Evolutionary conservation across 2,113 vertebrate genomes (phyloP).

Genomic region (Paedocypris sp.): DNA sequence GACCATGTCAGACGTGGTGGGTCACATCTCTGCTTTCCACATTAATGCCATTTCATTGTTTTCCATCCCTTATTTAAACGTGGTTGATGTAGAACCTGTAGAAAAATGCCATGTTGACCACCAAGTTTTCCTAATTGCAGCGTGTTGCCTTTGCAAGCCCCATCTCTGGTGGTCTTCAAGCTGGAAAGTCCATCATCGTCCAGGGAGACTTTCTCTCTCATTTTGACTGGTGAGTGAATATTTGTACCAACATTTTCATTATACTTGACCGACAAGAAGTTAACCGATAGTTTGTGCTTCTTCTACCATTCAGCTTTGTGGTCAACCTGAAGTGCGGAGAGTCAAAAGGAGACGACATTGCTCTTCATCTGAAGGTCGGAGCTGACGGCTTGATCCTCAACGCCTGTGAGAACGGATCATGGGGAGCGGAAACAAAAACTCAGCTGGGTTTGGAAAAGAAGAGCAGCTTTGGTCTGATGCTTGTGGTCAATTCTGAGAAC

Average conservation of each 20-base stretch:
- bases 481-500: neutral
- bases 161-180: conserved; percentile 2
- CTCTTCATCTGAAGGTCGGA: neutral
- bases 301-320: neutral
- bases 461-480: neutral
- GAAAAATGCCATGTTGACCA: too few relatives aligned
- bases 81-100: too few relatives aligned
- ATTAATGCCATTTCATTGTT: too few relatives aligned
- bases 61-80: too few relatives aligned
- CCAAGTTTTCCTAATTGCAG: too few relatives aligned
- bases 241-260: neutral
- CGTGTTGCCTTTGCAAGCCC: neutral
- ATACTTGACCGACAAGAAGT: neutral
- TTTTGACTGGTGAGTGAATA: neutral
- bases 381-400: neutral
- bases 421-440: too few relatives aligned
- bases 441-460: too few relatives aligned
- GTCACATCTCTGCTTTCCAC: neutral
- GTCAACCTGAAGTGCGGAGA: conserved; percentile 4
- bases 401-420: neutral
- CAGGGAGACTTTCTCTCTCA: conserved; percentile 1
- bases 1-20: neutral
- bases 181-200: conserved; percentile 8
- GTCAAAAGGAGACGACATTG: conserved; percentile 1
- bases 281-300: too few relatives aligned